Base-by-base conservation (phyloP, 1,140 invertebrate genomes). In the Piezodorus guildinii region DNA sequence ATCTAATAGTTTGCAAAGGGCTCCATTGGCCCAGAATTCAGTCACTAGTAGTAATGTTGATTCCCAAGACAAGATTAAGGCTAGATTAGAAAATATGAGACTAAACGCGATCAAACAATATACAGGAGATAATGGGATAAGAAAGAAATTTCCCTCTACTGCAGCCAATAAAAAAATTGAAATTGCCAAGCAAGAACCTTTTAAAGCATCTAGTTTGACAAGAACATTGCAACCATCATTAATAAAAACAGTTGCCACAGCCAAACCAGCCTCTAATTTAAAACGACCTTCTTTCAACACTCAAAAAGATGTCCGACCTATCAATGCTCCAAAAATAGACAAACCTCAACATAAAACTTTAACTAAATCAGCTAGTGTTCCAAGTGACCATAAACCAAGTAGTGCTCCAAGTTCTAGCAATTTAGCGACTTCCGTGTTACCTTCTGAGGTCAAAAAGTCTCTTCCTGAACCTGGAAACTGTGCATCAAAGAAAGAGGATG, bases 1-100 rank as follows among this genome's bases (percentile, higher is more conserved):
- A n/a, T 60, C 58, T 39, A 60, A 60, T 30, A 60, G 58, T 60
- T 44, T 19, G 16, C 27, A 39, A 17, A 34, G 58, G 43, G 30
- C 34, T n/a, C 58, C 58, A 43, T n/a, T 60, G n/a, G 3, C 15
- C 16, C 58, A 60, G 16, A 43, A 39, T 44, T 23, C 39, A 15
- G 3, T 43, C 16, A 21, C n/a, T 44, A 17, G 16, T 17, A 14
- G 25, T 60, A 17, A 14, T 43, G 8, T 1, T 17, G 58, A 44
- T 17, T 15, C 16, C 6, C 15, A 60, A 43, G 30, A 60, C 17
- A 44, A 39, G 16, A 60, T 44, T 43, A 56, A 56, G 23, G 17
- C 52, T 56, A 21, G 52, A 56, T 56, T 56, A 56, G 52, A 60
- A 60, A 39, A 34, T 43, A 23, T 60, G 6, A 60, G 17, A 17